Percentiles rank a stretch among this genome's conserved stretches.
phyloP scores from a whole-genome alignment of 1,140 invertebrate genomes.

The Whitmania pigra region DNA sequence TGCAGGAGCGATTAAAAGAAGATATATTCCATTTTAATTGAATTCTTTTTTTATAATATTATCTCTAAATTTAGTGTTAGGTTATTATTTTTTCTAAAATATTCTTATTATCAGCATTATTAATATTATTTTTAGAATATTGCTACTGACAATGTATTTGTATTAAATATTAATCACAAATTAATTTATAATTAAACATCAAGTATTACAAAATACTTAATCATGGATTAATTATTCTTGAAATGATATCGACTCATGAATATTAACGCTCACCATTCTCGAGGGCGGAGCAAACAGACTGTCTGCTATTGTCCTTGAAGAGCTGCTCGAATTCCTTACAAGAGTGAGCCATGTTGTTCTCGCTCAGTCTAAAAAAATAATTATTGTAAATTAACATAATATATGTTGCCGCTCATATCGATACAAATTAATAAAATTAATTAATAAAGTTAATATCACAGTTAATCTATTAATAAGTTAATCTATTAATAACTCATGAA shows the following conservation, averaged over 20 bases:
- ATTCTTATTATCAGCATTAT: too few relatives aligned
- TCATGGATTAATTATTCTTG: neutral
- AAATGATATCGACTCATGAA: neutral
- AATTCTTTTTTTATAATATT: too few relatives aligned
- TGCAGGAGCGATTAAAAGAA: neutral
- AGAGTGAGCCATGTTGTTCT: neutral
- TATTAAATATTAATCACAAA: too few relatives aligned
- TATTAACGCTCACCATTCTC: neutral
- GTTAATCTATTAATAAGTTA: neutral
- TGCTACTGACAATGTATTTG: too few relatives aligned
- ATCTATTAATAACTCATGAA: neutral
- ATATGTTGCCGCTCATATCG: neutral
- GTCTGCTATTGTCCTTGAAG: conserved; percentile 2
- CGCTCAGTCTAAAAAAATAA: neutral
- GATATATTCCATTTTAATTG: too few relatives aligned
- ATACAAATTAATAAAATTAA: neutral
- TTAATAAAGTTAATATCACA: too few relatives aligned
- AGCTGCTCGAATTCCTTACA: conserved; percentile 11
- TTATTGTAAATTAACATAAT: neutral
- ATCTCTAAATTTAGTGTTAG: too few relatives aligned
- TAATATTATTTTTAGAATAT: too few relatives aligned
- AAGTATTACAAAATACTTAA: neutral
- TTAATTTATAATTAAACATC: neutral
- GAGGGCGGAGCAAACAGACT: neutral
- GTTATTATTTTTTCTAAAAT: too few relatives aligned